phyloP scores from a whole-genome alignment of 2,888 invertebrate species.

The Leptothorax acervorum region DNA sequence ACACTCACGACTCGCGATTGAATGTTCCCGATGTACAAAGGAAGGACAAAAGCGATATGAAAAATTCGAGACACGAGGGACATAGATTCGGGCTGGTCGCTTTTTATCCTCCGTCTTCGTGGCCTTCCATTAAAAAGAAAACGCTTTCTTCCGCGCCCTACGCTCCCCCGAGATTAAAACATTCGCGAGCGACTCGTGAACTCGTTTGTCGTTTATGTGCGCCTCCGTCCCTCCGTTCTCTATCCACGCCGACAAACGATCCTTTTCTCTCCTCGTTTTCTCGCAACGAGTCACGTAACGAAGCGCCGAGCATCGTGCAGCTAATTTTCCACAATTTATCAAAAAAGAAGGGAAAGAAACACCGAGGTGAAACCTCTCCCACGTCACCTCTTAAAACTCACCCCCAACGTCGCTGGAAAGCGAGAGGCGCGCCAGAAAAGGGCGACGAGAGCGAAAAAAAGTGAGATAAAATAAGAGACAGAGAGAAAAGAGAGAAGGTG shows the following conservation, averaged over 20 bases:
- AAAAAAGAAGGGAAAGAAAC: constrained; percentile 68
- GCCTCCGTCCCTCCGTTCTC: constrained; percentile 53
- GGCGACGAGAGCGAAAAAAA: constrained; percentile 12
- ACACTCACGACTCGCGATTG: background rate
- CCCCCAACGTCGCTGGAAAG: constrained; percentile 22
- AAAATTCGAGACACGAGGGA: constrained; percentile 55
- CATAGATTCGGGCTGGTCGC: constrained; percentile 50
- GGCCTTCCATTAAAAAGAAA: constrained; percentile 75
- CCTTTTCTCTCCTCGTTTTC: constrained; percentile 40
- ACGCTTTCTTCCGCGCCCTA: constrained; percentile 68
- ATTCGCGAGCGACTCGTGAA: constrained; percentile 78
- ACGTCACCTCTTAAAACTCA: constrained; percentile 50
- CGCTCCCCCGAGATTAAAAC: constrained; percentile 78
- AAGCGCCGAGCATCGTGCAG: constrained; percentile 79
- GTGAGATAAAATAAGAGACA: constrained; percentile 21
- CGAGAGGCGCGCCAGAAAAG: constrained; percentile 34
- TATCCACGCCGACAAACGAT: constrained; percentile 43
- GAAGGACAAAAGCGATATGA: constrained; percentile 45
- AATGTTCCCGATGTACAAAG: constrained; percentile 19
- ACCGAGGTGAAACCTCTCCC: constrained; percentile 62
- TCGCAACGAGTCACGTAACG: constrained; percentile 75
- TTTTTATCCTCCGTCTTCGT: constrained; percentile 60
- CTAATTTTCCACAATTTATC: constrained; percentile 84
- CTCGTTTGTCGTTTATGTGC: constrained; percentile 78
- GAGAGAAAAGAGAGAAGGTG: constrained; percentile 46